Evolutionary conservation across 2,113 vertebrate species (phyloP).

Genomic region (Pithys albifrons): DNA sequence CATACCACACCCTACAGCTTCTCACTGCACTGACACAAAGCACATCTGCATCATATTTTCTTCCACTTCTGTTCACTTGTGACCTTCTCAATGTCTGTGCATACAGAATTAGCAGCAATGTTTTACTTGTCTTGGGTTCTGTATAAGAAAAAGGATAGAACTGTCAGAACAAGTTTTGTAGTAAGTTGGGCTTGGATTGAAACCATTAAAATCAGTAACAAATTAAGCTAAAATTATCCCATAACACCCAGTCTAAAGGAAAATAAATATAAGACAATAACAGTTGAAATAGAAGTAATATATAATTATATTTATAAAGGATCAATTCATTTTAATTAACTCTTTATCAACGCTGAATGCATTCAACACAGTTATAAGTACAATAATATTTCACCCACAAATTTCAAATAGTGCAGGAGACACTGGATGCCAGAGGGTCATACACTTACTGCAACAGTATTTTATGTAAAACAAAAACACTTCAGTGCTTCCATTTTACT

Average conservation of each 20-base stretch:
- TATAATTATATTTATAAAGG: slow-evolving; percentile 35
- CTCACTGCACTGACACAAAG: not conserved
- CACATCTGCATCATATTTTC: not conserved
- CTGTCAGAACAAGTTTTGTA: not conserved
- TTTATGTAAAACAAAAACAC: not conserved
- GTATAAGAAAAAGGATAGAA: not conserved
- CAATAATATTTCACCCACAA: slow-evolving; percentile 29
- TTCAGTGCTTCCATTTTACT: not conserved
- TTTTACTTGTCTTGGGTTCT: not conserved
- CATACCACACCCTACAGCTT: not conserved
- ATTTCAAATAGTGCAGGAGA: slow-evolving; percentile 33
- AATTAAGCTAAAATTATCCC: not conserved
- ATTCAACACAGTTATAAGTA: slow-evolving; percentile 19
- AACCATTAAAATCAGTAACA: not conserved
- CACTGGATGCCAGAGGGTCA: not conserved
- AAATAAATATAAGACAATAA: not conserved
- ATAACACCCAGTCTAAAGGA: not conserved
- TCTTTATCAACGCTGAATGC: not conserved
- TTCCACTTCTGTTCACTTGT: not conserved
- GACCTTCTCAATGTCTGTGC: not conserved
- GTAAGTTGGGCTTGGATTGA: not conserved
- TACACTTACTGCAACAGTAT: not conserved
- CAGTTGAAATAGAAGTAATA: not conserved
- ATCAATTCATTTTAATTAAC: slow-evolving; percentile 48
- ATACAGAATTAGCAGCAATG: not conserved